Evolutionary conservation across 2,888 invertebrate genomes (phyloP), one percentile per base, ranked within the genome.

Genomic region (Eupithecia subfuscata): DNA sequence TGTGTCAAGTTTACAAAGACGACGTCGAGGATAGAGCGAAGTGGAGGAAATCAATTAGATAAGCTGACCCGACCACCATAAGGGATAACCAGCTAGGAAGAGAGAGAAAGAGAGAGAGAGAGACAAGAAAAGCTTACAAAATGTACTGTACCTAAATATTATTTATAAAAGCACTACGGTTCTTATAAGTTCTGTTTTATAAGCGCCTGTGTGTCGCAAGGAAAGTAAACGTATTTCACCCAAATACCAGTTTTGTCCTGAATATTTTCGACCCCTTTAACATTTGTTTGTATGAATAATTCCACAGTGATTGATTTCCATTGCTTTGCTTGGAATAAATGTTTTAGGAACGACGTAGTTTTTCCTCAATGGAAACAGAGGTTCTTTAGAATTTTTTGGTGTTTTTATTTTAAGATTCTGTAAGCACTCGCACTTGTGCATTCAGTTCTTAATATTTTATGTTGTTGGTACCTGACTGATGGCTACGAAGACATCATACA

Each of bases 191-290:
- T 73, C 4, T 18, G n/a, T 14, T 14, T 45, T 56, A 11, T 37
- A 22, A 63, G 34, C 34, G 52, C 4, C 69, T 22, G 73, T 75
- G 70, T 14, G 74, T 77, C 68, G 14, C 75, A 73, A 64, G 69
- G 64, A 69, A 56, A 74, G 72, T 73, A 73, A 77, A 77, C 79
- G 75, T 79, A 79, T 79, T 77, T 79, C 68, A 77, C 73, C 74
- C 63, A 79, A 79, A 79, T 77, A 74, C 77, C 74, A 75, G 79
- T 77, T 77, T 78, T 75, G 77, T 73, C 72, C 75, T 75, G 69
- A 75, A 77, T 79, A 74, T 76, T 79, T 79, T 75, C 72, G 64
- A 72, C 74, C 75, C 75, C 74, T 75, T 74, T 75, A 75, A 72
- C 77, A 73, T 71, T 71, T 77, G 75, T 75, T 76, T 73, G 75